These are phyloP conservation scores for Noctuana brunneofusca DNA, from an alignment of 2,888 invertebrate genomes.

Conservation along the genomic window DNA sequence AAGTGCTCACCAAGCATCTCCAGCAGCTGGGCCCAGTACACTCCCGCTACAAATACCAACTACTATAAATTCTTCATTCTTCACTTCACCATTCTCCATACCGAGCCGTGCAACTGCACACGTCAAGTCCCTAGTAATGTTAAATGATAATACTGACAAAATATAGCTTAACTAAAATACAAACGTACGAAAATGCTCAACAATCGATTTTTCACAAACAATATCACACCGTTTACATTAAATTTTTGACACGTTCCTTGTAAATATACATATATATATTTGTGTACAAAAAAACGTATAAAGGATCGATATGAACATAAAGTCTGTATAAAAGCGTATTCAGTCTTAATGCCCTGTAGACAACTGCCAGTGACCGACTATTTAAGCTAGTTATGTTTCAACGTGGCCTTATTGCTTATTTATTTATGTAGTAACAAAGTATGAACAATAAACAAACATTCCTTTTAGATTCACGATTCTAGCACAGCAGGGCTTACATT, in stretches of 20 bases:
- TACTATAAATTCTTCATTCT: slow-evolving; percentile 28
- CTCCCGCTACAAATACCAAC: slow-evolving; percentile 16
- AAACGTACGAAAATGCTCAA: slow-evolving; percentile 19
- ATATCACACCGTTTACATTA: slow-evolving; percentile 15
- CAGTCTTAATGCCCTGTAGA: slow-evolving; percentile 28
- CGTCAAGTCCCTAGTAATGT: slow-evolving; percentile 8
- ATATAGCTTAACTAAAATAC: slow-evolving; percentile 16
- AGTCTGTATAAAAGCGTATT: slow-evolving; percentile 16
- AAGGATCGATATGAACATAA: slow-evolving; percentile 9
- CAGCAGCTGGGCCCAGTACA: no score
- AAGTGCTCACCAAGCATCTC: slow-evolving; percentile 3
- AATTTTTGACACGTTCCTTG: slow-evolving; percentile 8
- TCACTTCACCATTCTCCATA: not conserved
- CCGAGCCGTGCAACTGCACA: slow-evolving; percentile 6
- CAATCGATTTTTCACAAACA: slow-evolving; percentile 3
- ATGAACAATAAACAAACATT: not conserved
- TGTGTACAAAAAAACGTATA: slow-evolving; percentile 21
- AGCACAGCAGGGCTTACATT: slow-evolving; percentile 2
- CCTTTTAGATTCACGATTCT: not conserved
- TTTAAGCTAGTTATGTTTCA: not conserved
- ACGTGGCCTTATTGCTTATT: not conserved
- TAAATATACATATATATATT: not conserved
- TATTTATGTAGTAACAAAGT: not conserved
- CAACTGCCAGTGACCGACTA: slow-evolving; percentile 7
- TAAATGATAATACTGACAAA: slow-evolving; percentile 20